Evolutionary conservation across 2,797 vertebrate genomes (phyloP).

Genomic region (Delichon dasypus): DNA sequence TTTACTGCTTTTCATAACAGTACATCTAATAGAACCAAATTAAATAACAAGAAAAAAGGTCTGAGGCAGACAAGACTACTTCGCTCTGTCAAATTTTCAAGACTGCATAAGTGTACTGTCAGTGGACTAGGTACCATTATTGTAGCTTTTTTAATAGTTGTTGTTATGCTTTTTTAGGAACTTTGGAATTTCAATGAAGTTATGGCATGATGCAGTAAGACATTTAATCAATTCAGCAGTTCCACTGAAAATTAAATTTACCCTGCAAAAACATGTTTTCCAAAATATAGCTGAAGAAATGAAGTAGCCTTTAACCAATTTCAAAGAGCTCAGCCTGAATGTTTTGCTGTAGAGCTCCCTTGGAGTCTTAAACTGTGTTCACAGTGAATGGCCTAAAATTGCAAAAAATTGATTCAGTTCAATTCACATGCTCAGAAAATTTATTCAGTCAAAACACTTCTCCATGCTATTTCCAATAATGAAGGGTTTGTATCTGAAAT

Average conservation of each 20-base stretch:
- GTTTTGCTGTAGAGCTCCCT: background rate
- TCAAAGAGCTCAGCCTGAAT: slow-evolving; percentile 5
- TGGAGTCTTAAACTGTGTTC: background rate
- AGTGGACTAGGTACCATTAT: background rate
- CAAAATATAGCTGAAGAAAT: slow-evolving; percentile 20
- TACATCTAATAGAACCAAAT: background rate
- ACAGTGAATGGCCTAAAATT: slow-evolving; percentile 21
- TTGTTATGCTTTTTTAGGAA: background rate
- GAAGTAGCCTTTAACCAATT: slow-evolving; percentile 21
- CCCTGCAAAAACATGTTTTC: background rate
- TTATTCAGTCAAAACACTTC: background rate
- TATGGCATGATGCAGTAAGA: background rate
- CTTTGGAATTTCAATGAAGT: background rate
- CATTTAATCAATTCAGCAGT: slow-evolving; percentile 24
- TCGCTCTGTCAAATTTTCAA: background rate
- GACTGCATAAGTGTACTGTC: background rate
- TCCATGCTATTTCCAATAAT: background rate
- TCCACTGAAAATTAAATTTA: slow-evolving; percentile 38
- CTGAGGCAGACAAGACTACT: background rate
- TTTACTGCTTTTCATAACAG: background rate
- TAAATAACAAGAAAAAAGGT: background rate
- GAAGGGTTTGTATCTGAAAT: background rate
- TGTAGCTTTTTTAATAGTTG: background rate
- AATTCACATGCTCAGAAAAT: slow-evolving; percentile 16
- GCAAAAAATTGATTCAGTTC: slow-evolving; percentile 31